Evolutionary conservation across 2,113 vertebrate genomes (phyloP).

Genomic region (Ictidomys tridecemlineatus): DNA sequence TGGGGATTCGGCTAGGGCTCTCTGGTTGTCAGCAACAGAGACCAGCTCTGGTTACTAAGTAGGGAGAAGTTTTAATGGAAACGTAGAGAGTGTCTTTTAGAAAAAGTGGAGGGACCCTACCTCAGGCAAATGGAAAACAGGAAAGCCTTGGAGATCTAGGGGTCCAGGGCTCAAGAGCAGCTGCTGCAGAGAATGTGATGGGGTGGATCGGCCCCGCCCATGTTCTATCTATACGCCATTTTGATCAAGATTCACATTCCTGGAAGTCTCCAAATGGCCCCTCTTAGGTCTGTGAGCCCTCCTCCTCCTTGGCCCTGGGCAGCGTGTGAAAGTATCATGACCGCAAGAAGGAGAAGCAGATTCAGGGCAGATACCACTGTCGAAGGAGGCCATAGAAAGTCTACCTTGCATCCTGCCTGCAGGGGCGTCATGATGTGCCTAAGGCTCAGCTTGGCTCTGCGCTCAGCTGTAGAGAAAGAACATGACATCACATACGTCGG

Average conservation of each 20-base stretch:
- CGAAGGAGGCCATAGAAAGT: background rate
- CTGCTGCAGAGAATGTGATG: background rate
- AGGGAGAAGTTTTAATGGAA: background rate
- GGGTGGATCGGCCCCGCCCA: too few relatives aligned
- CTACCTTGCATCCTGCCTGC: accelerated
- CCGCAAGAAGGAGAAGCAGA: background rate
- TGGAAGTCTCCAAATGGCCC: background rate
- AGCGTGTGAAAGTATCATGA: background rate
- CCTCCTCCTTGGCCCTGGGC: accelerated
- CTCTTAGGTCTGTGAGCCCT: background rate
- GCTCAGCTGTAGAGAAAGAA: background rate
- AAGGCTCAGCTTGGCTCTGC: background rate
- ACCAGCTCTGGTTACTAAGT: background rate
- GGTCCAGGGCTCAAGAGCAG: background rate
- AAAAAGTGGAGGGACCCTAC: background rate
- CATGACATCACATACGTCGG: too few relatives aligned
- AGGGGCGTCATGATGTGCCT: background rate
- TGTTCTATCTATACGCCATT: background rate
- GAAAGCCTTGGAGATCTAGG: background rate
- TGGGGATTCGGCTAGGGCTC: background rate
- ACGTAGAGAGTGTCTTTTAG: accelerated
- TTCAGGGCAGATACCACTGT: background rate
- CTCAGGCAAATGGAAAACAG: background rate
- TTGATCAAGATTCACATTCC: background rate
- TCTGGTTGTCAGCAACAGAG: background rate